Percentiles rank a stretch among this genome's conserved stretches.
Evolutionary conservation across 2,888 invertebrate genomes (phyloP).

Genomic region (Camponotus fellah): DNA sequence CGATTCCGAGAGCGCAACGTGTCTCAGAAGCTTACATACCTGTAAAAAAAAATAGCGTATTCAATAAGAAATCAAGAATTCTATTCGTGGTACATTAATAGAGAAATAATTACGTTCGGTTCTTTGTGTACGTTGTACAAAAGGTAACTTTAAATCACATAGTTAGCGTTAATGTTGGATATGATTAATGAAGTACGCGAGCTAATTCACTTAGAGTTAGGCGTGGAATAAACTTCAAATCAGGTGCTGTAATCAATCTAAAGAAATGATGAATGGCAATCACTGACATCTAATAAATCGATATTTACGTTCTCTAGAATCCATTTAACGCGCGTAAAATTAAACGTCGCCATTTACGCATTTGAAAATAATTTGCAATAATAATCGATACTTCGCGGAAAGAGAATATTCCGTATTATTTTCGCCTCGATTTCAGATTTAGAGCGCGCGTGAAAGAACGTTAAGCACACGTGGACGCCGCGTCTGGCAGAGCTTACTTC

Average conservation of each 20-base stretch:
- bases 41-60: slow-evolving; percentile 81
- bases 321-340: neutral
- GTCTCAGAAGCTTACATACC: slow-evolving; percentile 98
- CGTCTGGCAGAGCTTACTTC: slow-evolving; percentile 88
- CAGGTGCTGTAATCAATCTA: slow-evolving; percentile 1
- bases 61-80: neutral
- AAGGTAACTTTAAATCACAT: slow-evolving; percentile 5
- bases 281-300: neutral
- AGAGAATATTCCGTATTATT: neutral
- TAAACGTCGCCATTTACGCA: neutral
- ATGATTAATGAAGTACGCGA: neutral
- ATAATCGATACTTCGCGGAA: neutral
- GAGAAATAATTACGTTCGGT: neutral
- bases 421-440: neutral
- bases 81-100: neutral
- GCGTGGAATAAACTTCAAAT: slow-evolving; percentile 25
- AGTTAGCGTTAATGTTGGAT: neutral
- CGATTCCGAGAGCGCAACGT: slow-evolving; percentile 97
- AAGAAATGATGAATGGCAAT: slow-evolving; percentile 18
- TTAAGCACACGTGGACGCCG: slow-evolving; percentile 2
- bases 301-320: neutral
- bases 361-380: neutral
- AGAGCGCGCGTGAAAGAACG: neutral
- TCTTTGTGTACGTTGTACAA: neutral
- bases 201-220: slow-evolving; percentile 27